Percentiles rank a stretch among this genome's conserved stretches.
phyloP scores from a whole-genome alignment of 2,888 invertebrate species.

The Sphaerophoria taeniata region DNA sequence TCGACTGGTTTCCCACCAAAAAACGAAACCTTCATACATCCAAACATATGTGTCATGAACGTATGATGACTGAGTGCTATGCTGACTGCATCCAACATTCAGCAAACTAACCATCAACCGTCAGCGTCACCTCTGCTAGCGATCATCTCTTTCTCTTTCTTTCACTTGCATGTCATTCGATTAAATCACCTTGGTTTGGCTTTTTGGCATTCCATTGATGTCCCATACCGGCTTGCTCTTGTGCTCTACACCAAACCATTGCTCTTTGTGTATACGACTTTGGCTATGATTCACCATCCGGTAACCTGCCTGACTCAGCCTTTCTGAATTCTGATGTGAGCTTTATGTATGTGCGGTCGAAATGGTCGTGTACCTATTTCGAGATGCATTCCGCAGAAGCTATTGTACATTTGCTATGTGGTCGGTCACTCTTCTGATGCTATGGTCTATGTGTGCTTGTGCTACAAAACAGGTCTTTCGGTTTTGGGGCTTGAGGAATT shows the following conservation, averaged over 20 bases:
- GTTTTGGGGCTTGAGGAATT: neutral
- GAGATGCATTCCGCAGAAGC: conserved; percentile 37
- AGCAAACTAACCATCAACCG: neutral
- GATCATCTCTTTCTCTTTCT: neutral
- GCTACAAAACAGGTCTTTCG: conserved; percentile 32
- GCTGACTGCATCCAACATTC: neutral
- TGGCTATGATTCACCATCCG: conserved; percentile 31
- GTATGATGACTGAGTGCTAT: conserved; percentile 6
- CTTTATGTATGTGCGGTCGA: conserved; percentile 22
- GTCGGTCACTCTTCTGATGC: conserved; percentile 5
- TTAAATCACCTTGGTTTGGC: conserved; percentile 37
- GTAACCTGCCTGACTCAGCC: conserved; percentile 7
- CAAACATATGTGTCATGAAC: conserved; percentile 21
- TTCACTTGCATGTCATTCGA: conserved; percentile 22
- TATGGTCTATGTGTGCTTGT: neutral
- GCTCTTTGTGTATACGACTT: too few species aligned
- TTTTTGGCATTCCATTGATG: conserved; percentile 36
- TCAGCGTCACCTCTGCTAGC: neutral
- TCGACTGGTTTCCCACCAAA: conserved; percentile 17
- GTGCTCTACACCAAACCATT: too few species aligned
- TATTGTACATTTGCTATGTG: conserved; percentile 38
- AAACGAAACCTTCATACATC: neutral
- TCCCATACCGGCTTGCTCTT: conserved; percentile 9
- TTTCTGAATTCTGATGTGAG: conserved; percentile 25
- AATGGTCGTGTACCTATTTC: conserved; percentile 26